Conservation (phyloP, 2,888 invertebrate species). For the Electrophaes corylata region DNA sequence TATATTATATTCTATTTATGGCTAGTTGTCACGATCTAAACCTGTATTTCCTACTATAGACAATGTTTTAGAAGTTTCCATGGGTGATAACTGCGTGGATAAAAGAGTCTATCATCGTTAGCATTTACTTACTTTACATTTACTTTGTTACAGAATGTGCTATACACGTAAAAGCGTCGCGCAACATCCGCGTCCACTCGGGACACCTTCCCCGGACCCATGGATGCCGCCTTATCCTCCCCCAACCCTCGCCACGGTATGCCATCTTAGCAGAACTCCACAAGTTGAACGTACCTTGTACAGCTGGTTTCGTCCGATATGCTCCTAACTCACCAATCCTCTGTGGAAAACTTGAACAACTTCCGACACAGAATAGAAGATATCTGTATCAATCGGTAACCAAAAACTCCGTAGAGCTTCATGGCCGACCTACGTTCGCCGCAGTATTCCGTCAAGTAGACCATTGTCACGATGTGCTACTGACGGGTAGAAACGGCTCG, state of each 20-base stretch:
- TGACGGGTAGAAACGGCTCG: slow-evolving; percentile 86
- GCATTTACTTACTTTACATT: neutral
- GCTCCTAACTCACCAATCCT: slow-evolving; percentile 77
- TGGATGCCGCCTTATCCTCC: slow-evolving; percentile 84
- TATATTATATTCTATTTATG: no score
- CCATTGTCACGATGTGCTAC: slow-evolving; percentile 88
- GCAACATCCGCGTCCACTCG: slow-evolving; percentile 75
- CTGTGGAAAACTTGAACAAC: slow-evolving; percentile 89
- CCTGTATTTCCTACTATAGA: no score
- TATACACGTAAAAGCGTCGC: slow-evolving; percentile 69
- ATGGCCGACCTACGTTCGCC: slow-evolving; percentile 87
- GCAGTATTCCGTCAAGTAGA: slow-evolving; percentile 88
- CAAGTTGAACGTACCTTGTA: slow-evolving; percentile 88
- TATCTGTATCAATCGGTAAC: slow-evolving; percentile 82
- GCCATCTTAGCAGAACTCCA: slow-evolving; percentile 87
- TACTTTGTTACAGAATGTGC: slow-evolving; percentile 85
- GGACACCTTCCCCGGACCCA: slow-evolving; percentile 78
- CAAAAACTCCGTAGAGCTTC: slow-evolving; percentile 83
- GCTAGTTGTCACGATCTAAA: no score
- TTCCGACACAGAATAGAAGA: slow-evolving; percentile 82
- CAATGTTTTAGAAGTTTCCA: no score
- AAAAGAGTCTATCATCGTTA: neutral
- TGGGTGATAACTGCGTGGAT: no score
- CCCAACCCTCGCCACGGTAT: slow-evolving; percentile 67
- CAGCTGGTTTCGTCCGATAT: slow-evolving; percentile 85